phyloP scores from a whole-genome alignment of 2,113 vertebrate species.

The Strigops habroptila region DNA sequence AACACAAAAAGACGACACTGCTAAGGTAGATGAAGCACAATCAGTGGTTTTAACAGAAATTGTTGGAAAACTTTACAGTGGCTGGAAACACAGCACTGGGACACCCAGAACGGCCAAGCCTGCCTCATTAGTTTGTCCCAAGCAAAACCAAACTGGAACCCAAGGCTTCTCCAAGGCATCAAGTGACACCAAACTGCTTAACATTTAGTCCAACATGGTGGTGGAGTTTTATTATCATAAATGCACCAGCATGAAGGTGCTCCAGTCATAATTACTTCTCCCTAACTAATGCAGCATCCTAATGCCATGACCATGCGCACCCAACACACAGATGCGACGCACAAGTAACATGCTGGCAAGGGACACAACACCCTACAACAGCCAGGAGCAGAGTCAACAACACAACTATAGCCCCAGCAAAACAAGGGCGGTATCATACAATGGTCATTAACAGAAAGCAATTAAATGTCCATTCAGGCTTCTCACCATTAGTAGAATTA shows the following conservation, averaged over 20 bases:
- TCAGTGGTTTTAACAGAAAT: not conserved
- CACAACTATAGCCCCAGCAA: not conserved
- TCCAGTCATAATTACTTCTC: not conserved
- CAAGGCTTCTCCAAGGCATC: not conserved
- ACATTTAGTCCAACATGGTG: not conserved
- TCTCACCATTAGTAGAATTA: not conserved
- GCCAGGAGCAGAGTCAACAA: not conserved
- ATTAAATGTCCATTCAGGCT: not conserved
- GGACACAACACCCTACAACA: not conserved
- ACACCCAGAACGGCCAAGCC: not conserved
- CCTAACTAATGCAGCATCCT: not conserved
- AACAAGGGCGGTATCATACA: not conserved
- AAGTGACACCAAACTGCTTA: not conserved
- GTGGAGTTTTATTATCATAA: not conserved
- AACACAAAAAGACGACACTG: fast-evolving
- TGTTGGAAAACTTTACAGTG: not conserved
- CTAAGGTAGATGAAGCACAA: not conserved
- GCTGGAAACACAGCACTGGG: not conserved
- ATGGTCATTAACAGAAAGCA: not conserved
- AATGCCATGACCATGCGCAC: not conserved
- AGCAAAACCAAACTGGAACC: not conserved
- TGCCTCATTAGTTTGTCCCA: not conserved
- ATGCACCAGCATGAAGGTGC: not conserved
- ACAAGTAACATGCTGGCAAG: not conserved
- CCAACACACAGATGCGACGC: not conserved